Percentiles rank a stretch among this genome's conserved stretches.
Evolutionary conservation across 1,140 invertebrate genomes (phyloP).

Genomic region (Aphis craccivora): DNA sequence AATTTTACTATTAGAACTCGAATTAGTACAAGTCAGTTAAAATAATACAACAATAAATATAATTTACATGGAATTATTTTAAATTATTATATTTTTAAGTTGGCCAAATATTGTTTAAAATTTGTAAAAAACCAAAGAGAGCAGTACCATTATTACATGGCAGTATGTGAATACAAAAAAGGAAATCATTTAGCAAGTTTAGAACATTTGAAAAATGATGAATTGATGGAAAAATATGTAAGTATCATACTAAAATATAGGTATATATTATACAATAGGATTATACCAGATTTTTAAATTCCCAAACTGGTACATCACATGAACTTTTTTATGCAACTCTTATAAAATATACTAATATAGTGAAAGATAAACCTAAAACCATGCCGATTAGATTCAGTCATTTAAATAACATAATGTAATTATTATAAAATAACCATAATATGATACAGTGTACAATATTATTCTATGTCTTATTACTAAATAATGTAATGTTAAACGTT

Average conservation of each 20-base stretch:
- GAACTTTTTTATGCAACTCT: no score
- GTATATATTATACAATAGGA: no score
- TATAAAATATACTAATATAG: no score
- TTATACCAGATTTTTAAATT: no score
- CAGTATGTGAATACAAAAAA: constrained; percentile 17
- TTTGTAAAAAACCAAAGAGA: neutral
- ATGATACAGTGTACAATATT: no score
- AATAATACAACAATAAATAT: neutral
- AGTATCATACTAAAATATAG: neutral
- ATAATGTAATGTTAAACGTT: no score
- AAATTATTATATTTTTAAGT: neutral
- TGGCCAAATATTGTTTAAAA: constrained; percentile 26
- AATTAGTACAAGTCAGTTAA: constrained; percentile 37
- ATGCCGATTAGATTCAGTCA: no score
- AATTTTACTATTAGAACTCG: constrained; percentile 30
- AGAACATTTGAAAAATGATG: neutral
- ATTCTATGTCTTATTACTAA: no score
- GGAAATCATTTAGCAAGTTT: constrained; percentile 30
- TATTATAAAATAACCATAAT: no score
- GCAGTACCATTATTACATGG: constrained; percentile 36
- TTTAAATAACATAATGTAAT: no score
- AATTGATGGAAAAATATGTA: neutral
- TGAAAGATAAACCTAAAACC: no score
- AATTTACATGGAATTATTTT: neutral
- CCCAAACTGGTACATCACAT: no score